Percentiles rank a stretch among this genome's conserved stretches.
These are phyloP conservation scores for Amphipoea lucens DNA, from an alignment of 2,888 invertebrate genomes.

Conservation along the genomic window DNA sequence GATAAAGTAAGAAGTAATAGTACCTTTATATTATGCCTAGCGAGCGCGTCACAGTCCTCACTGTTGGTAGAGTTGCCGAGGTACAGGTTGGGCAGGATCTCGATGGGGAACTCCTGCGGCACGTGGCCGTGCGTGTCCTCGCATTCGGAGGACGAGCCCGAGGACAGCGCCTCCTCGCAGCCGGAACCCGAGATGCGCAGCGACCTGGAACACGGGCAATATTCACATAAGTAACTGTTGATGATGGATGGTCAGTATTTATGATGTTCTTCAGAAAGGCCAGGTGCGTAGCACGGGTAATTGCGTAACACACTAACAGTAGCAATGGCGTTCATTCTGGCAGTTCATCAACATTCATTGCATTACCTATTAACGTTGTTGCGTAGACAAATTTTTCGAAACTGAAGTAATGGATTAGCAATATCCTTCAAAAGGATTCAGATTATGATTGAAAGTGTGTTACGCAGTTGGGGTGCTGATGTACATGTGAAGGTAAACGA, in stretches of 20 bases:
- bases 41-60: slow-evolving; percentile 96
- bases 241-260: background rate
- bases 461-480: background rate
- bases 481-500: background rate
- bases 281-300: background rate
- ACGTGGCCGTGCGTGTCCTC: slow-evolving; percentile 91
- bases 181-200: slow-evolving; percentile 93
- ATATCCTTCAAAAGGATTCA: too few relatives aligned
- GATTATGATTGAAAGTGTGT: background rate
- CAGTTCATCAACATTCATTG: too few relatives aligned
- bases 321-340: too few relatives aligned
- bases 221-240: background rate
- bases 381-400: too few relatives aligned
- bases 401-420: too few relatives aligned
- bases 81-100: slow-evolving; percentile 98
- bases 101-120: slow-evolving; percentile 96
- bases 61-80: slow-evolving; percentile 98
- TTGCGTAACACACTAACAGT: background rate
- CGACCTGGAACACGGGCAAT: slow-evolving; percentile 88
- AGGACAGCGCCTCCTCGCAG: slow-evolving; percentile 92
- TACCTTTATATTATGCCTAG: slow-evolving; percentile 96
- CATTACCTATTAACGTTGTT: too few relatives aligned
- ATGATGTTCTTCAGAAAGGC: background rate
- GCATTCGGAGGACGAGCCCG: slow-evolving; percentile 93
- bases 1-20: background rate